Base-by-base conservation (phyloP, 2,113 vertebrate genomes). In the Neogobius melanostomus region DNA sequence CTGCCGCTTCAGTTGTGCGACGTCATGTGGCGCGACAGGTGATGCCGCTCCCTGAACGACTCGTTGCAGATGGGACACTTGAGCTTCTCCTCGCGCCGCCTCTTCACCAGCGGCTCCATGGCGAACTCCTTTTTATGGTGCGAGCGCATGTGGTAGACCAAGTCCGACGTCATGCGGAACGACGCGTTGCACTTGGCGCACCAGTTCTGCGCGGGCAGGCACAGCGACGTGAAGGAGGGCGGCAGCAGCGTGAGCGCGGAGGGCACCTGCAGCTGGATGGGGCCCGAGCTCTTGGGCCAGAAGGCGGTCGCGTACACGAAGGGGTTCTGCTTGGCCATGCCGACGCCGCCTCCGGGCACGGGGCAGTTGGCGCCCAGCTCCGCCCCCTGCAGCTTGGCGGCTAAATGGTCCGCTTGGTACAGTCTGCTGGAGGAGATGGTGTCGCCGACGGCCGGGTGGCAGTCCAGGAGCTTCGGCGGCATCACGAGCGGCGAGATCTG, bases 11-110 rank as follows among this genome's bases (percentile, higher is more conserved):
- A 98, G 75, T 99, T 98, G 72, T 98, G 96, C 73, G 97, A 98
- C 80, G 97, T 99, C 97, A 99, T 99, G 93, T 99, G 97, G 84
- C 97, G 94, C 51, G 97, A 98, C 53, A 98, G 95, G 91, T 98
- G 97, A 81, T 99, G 97, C 63, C 97, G 91, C 89, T 99, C 97
- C 66, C 97, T 92, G 91, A 99, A 99, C 60, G 97, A 96, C 90
- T 99, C 97, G 17, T 98, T 98, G 91, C 97, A 99, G 82, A 99
- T 99, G 81, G 97, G 96, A 71, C 97, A 99, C 92, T 97, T 98
- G 86, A 99, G 96, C 78, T 99, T 99, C 89, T 99, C 97, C 89
- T 99, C 97, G 1, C 97, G 93, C 77, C 97, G 88, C 54, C 97
- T 89, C 87, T 98, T 98, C 66, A 98, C 95, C 72, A 98, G 81